These are phyloP conservation scores for Diachasma alloeum DNA, from an alignment of 1,140 invertebrate species.

Conservation along the genomic window DNA sequence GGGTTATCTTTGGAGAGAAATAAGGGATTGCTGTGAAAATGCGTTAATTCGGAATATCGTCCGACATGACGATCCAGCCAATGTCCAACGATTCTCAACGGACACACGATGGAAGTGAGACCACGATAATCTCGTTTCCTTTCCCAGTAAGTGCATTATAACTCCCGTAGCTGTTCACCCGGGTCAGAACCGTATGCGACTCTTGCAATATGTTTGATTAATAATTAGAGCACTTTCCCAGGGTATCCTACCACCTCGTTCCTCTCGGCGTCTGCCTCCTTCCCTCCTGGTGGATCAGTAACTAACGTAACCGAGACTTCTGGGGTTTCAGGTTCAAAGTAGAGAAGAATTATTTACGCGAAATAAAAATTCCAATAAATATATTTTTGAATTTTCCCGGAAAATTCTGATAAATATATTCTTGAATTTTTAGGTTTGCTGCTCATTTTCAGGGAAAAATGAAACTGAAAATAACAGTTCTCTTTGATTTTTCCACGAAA, in stretches of 20 bases:
- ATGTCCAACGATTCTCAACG: conserved; percentile 16
- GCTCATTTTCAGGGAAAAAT: no score
- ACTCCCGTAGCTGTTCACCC: conserved; percentile 41
- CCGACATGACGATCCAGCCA: background rate
- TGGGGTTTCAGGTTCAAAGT: background rate
- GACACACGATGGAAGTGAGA: conserved; percentile 22
- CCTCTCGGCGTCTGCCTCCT: conserved; percentile 31
- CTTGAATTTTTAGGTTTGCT: no score
- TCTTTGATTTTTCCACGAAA: no score
- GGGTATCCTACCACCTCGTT: conserved; percentile 18
- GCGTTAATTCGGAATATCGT: background rate
- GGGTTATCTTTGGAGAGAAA: no score
- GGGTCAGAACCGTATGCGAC: conserved; percentile 36
- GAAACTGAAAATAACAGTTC: no score
- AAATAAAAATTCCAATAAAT: no score
- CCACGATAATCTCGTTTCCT: conserved; percentile 48
- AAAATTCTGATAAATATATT: no score
- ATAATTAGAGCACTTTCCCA: conserved; percentile 49
- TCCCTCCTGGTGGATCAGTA: background rate
- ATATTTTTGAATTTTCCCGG: no score
- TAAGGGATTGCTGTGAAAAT: no score
- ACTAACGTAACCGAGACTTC: background rate
- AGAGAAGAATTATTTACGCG: background rate
- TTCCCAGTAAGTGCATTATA: conserved; percentile 47
- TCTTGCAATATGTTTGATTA: conserved; percentile 52